Evolutionary conservation across 2,113 vertebrate species (phyloP).

Genomic region (Lophotis ruficrista): DNA sequence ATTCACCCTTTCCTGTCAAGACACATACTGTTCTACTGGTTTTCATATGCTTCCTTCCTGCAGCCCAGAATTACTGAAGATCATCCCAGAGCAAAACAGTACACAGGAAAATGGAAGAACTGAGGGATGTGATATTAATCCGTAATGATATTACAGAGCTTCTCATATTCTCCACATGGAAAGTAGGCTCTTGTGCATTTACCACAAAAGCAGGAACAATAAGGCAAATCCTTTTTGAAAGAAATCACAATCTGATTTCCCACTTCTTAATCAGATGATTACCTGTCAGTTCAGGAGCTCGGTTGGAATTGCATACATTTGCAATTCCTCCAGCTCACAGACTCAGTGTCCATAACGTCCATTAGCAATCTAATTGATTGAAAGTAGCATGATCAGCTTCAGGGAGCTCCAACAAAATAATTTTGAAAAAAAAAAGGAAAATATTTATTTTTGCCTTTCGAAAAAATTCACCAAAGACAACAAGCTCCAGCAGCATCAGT

Average conservation of each 20-base stretch:
- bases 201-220: neutral
- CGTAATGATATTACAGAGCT: neutral
- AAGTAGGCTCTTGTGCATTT: neutral
- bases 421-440: neutral
- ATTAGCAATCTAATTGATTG: neutral
- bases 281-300: neutral
- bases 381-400: neutral
- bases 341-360: neutral
- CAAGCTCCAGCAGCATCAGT: neutral
- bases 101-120: neutral
- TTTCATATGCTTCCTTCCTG: neutral
- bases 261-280: neutral
- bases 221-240: neutral
- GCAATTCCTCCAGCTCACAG: neutral
- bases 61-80: neutral
- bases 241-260: neutral
- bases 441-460: neutral
- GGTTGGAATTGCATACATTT: rapidly evolving
- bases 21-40: neutral
- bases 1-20: neutral
- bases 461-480: neutral
- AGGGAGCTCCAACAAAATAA: neutral
- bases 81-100: neutral
- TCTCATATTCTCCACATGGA: neutral
- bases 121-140: neutral